These are phyloP conservation scores for Agrochola lota DNA, from an alignment of 2,888 invertebrate species.

Conservation along the genomic window DNA sequence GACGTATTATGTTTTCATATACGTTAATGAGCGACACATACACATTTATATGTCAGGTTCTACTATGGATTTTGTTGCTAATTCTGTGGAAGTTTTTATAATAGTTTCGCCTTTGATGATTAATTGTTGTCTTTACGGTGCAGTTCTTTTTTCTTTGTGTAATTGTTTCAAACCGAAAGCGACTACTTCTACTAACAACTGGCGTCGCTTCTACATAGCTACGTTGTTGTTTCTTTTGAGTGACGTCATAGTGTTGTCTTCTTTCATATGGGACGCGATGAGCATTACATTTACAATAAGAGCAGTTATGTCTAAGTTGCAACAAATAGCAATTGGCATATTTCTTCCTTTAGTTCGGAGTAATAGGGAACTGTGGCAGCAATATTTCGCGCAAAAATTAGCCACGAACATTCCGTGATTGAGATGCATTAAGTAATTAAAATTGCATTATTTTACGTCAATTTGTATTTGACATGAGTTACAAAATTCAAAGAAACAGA, in stretches of 20 bases:
- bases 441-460: conserved; percentile 9
- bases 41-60: neutral
- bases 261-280: conserved; percentile 42
- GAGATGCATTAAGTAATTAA: neutral
- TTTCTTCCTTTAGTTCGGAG: conserved; percentile 45
- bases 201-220: conserved; percentile 50
- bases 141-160: conserved; percentile 39
- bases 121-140: conserved; percentile 34
- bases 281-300: conserved; percentile 31
- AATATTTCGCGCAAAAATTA: conserved; percentile 28
- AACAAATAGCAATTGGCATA: conserved; percentile 35
- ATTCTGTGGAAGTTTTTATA: conserved; percentile 44
- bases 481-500: conserved; percentile 17
- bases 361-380: conserved; percentile 44
- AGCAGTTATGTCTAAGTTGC: conserved; percentile 49
- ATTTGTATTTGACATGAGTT: conserved; percentile 2
- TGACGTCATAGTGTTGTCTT: conserved; percentile 44
- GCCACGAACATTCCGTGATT: conserved; percentile 43
- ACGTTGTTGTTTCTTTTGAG: conserved; percentile 46
- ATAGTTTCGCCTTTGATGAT: conserved; percentile 50
- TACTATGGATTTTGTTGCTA: conserved; percentile 16
- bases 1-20: conserved; percentile 41
- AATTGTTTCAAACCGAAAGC: conserved; percentile 33
- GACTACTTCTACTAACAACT: conserved; percentile 40
- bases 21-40: neutral